Percentiles rank a stretch among this genome's conserved stretches.
These are phyloP conservation scores for Amphipyra berbera DNA, from an alignment of 2,888 invertebrate genomes.

Conservation along the genomic window DNA sequence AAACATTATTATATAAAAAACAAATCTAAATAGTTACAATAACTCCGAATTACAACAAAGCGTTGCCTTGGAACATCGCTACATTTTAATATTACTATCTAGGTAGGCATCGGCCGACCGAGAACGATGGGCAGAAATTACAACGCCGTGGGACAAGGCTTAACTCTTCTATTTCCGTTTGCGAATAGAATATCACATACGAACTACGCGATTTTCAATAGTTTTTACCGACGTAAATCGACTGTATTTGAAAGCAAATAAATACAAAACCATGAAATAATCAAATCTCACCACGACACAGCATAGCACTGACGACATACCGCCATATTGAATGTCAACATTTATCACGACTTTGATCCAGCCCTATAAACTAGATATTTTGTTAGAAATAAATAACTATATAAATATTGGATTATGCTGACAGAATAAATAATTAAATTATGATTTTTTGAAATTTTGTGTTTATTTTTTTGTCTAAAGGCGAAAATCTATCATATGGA, in stretches of 20 bases:
- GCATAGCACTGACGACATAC: constrained; percentile 98
- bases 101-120: constrained; percentile 78
- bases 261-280: constrained; percentile 77
- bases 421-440: constrained; percentile 62
- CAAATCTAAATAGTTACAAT: constrained; percentile 53
- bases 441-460: constrained; percentile 84
- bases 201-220: constrained; percentile 59
- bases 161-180: constrained; percentile 59
- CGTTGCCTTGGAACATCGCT: constrained; percentile 68
- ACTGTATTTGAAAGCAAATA: constrained; percentile 70
- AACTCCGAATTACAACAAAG: constrained; percentile 67
- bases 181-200: constrained; percentile 65
- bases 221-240: constrained; percentile 62
- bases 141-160: constrained; percentile 70
- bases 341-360: constrained; percentile 82
- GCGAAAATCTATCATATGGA: constrained; percentile 76
- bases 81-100: constrained; percentile 80
- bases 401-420: constrained; percentile 57
- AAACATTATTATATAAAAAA: constrained; percentile 38
- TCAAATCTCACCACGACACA: constrained; percentile 97
- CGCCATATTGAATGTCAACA: constrained; percentile 98
- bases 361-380: constrained; percentile 71
- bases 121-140: constrained; percentile 78
- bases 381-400: constrained; percentile 59
- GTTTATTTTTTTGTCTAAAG: constrained; percentile 84